phyloP scores from a whole-genome alignment of 2,888 invertebrate species.

The Trissonchulus latispiculum region DNA sequence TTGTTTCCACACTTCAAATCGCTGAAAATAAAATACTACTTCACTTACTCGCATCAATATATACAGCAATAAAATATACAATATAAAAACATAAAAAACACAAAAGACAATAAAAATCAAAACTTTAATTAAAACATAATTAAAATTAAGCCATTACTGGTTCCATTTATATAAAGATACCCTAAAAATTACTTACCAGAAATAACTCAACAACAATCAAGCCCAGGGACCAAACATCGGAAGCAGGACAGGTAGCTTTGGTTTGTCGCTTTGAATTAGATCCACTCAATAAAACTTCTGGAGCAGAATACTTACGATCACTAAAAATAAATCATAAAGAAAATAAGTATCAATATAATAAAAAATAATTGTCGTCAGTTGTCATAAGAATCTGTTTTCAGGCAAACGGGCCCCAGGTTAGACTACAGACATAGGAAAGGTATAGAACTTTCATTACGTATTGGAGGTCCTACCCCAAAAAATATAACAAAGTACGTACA shows the following conservation, averaged over 20 bases:
- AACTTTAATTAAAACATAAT: constrained; percentile 2
- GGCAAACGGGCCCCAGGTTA: too few species aligned
- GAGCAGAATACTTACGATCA: constrained; percentile 19
- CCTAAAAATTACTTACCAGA: constrained; percentile 50
- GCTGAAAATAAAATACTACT: neutral
- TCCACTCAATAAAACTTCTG: constrained; percentile 18
- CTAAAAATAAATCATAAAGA: too few species aligned
- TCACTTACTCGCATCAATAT: neutral
- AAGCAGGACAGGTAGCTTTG: constrained; percentile 56
- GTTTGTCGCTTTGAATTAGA: constrained; percentile 18
- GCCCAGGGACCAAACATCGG: constrained; percentile 89
- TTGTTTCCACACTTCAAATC: constrained; percentile 5
- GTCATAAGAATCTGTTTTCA: too few species aligned
- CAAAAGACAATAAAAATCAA: constrained; percentile 16
- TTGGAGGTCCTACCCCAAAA: too few species aligned
- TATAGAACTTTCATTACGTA: too few species aligned
- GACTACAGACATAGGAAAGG: too few species aligned
- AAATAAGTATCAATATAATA: too few species aligned
- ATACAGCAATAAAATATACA: neutral
- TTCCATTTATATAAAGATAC: too few species aligned
- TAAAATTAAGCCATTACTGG: too few species aligned
- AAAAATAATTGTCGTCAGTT: too few species aligned
- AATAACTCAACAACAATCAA: constrained; percentile 71
- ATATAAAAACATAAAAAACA: neutral
- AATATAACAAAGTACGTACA: too few species aligned